These are phyloP conservation scores for Gibbula magus DNA, from an alignment of 2,888 invertebrate genomes.

Conservation along the genomic window DNA sequence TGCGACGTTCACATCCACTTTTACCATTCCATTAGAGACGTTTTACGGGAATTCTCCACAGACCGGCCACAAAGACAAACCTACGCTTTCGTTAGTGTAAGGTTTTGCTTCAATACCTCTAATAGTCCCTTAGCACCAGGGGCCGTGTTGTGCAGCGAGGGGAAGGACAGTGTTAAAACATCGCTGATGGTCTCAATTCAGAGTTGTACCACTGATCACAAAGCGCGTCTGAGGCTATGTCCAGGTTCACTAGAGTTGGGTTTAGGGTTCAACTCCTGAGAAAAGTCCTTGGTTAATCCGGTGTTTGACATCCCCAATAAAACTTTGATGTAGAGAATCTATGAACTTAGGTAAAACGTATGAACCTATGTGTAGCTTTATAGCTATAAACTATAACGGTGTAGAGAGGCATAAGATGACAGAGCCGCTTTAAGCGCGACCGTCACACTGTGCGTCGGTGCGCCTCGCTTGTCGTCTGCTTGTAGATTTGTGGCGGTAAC, in stretches of 20 bases:
- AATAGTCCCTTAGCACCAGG: neutral
- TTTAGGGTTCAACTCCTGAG: neutral
- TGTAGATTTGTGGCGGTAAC: neutral
- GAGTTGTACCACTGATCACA: neutral
- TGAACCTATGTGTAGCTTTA: too few relatives aligned
- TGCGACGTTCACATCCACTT: neutral
- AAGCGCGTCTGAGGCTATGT: neutral
- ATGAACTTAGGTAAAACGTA: neutral
- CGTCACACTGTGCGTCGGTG: neutral
- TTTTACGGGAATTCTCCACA: slow-evolving; percentile 1
- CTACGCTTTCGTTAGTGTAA: neutral
- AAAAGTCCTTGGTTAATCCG: neutral
- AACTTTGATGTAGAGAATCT: neutral
- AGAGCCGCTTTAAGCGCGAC: neutral
- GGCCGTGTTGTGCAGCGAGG: neutral
- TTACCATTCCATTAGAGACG: neutral
- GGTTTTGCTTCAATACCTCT: neutral
- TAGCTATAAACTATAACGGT: neutral
- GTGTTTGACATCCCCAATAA: neutral
- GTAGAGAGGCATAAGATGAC: neutral
- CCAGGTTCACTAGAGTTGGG: neutral
- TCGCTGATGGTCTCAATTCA: neutral
- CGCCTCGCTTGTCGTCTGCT: neutral
- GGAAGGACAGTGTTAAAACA: neutral
- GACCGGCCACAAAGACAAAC: neutral